A percentile compares a stretch with the other conserved stretches of the same genome.
Conservation (phyloP, 2,797 vertebrate species). For the Columba guinea region DNA sequence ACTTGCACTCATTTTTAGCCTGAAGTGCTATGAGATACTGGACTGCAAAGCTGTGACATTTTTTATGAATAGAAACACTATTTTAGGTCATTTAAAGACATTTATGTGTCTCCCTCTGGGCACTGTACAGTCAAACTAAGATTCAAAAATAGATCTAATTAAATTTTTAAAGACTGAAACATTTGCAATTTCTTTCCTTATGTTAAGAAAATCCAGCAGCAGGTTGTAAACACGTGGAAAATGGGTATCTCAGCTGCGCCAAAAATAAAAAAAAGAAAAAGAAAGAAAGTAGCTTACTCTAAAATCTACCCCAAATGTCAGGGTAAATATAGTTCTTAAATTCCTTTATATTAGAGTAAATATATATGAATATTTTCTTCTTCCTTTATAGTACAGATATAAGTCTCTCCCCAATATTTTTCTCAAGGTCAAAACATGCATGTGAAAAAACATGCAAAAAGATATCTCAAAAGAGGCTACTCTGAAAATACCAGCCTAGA, state of each 20-base stretch:
- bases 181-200: neutral
- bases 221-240: neutral
- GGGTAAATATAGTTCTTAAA: neutral
- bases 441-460: neutral
- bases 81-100: conserved; percentile 31
- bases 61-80: conserved; percentile 55
- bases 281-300: neutral
- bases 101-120: conserved; percentile 24
- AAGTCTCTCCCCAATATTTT: neutral
- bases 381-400: neutral
- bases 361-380: neutral
- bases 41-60: conserved; percentile 16
- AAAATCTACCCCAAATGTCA: neutral
- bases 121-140: neutral
- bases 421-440: neutral
- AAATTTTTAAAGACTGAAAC: neutral
- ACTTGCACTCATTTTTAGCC: neutral
- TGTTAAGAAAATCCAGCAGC: neutral
- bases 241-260: neutral
- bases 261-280: neutral
- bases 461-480: accelerated
- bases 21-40: neutral
- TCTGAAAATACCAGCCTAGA: neutral
- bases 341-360: neutral
- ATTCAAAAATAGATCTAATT: conserved; percentile 28